Percentiles rank a stretch among this genome's conserved stretches.
Conservation (phyloP, 2,797 vertebrate genomes). For the Sebastes taczanowskii region DNA sequence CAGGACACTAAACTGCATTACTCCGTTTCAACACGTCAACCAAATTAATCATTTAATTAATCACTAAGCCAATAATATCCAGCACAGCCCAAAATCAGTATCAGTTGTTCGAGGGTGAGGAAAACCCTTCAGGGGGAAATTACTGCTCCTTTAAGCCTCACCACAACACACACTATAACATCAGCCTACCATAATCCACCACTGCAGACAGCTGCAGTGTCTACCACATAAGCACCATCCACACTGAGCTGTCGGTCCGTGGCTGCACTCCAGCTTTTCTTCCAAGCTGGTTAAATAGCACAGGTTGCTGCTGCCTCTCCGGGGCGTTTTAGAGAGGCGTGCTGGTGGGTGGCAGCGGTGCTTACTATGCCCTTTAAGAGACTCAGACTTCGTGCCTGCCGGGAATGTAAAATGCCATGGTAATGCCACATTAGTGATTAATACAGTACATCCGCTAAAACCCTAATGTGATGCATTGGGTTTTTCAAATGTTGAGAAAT, state of each 20-base stretch:
- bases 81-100: neutral
- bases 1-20: neutral
- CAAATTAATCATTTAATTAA: conserved; percentile 16
- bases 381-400: conserved; percentile 45
- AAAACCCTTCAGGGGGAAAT: conserved; percentile 13
- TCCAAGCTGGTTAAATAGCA: conserved; percentile 45
- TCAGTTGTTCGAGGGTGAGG: neutral
- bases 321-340: conserved; percentile 35
- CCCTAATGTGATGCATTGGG: conserved; percentile 42
- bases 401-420: conserved; percentile 58
- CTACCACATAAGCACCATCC: conserved; percentile 46
- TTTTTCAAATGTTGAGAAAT: conserved; percentile 49
- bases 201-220: conserved; percentile 55
- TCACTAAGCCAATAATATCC: neutral
- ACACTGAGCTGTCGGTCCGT: conserved; percentile 42
- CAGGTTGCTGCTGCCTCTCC: conserved; percentile 52
- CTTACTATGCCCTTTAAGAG: conserved; percentile 64
- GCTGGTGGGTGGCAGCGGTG: conserved; percentile 49
- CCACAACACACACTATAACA: conserved; percentile 35
- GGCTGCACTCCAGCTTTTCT: conserved; percentile 55
- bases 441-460: conserved; percentile 54
- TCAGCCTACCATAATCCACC: conserved; percentile 33
- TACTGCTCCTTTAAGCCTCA: conserved; percentile 27
- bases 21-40: neutral
- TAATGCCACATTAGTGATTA: conserved; percentile 69